Base-by-base conservation (phyloP, 1,140 invertebrate genomes). In the Macrotrachela quadricornifera region DNA sequence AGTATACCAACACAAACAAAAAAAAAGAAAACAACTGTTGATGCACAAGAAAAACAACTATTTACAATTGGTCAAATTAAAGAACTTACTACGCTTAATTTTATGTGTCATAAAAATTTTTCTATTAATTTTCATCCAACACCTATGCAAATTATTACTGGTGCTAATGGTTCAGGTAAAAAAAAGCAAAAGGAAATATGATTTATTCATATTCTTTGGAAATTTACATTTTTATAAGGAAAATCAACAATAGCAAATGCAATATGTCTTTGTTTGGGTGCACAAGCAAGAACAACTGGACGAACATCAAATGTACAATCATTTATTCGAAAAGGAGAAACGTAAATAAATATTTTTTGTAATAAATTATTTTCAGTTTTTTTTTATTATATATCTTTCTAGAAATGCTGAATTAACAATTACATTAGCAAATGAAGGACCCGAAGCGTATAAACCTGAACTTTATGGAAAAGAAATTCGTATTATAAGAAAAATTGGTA, bases 211-310 rank as follows among this genome's bases (percentile, higher is more conserved):
- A 38, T 16, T 40, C 37, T 14, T 16, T 50, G 46, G n/a, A n/a
- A 36, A 10, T 50, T 12, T 53, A 10, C 41, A 44, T 59, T 59
- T 58, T 42, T 46, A 73, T 71, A 70, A 73, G 90, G 90, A 0
- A 94, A 95, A 73, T 91, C 85, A 77, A 87, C 88, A 12, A 78
- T 94, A 57, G 71, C 92, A 16, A 82, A 83, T 30, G 87, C 81
- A 1, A 66, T 94, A 10, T 77, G 86, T 4, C 71, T 94, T 46
- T 87, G 81, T 0, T 72, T 95, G 6, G 87, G 87, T 38, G 81
- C 79, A 12, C 80, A 76, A 62, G 83, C 86, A 1, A 73, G 71
- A 15, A 64, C 69, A 6, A 91, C 87, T 0, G 81, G 78, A 61
- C 72, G 87, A 59, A 84, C 81, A 44, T 74, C 61, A 50, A 79